Conservation (phyloP, 2,797 vertebrate species). For the Argya squamiceps region DNA sequence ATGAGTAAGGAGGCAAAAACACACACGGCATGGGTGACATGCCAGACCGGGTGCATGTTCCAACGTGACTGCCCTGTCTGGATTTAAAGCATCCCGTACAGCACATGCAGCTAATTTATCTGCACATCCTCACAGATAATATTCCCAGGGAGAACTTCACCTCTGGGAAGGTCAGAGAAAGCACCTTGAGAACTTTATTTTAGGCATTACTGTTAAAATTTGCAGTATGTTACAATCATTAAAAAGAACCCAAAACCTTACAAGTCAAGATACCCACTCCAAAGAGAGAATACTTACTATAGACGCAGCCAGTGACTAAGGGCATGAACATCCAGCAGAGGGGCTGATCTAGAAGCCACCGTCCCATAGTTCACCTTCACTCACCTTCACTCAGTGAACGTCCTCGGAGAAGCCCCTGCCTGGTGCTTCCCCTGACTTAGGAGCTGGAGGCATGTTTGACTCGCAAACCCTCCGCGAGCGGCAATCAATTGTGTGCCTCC, state of each 20-base stretch:
- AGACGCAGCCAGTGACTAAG: conserved; percentile 16
- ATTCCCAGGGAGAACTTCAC: background rate
- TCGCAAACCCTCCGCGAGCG: conserved; percentile 68
- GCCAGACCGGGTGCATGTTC: background rate
- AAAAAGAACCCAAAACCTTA: background rate
- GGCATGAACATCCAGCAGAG: conserved; percentile 30
- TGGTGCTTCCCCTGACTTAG: conserved; percentile 29
- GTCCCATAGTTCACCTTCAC: conserved; percentile 57
- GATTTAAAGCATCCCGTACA: background rate
- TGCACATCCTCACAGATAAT: background rate
- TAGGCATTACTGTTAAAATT: background rate
- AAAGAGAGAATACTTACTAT: background rate
- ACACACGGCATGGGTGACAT: background rate
- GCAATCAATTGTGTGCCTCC: conserved; percentile 74
- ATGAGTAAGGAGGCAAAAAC: conserved; percentile 15
- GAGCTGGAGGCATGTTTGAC: conserved; percentile 60
- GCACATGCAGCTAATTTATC: background rate
- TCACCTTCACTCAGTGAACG: conserved; percentile 67
- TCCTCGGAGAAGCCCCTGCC: conserved; percentile 64
- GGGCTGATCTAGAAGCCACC: background rate
- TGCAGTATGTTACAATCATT: background rate
- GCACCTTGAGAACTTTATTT: background rate
- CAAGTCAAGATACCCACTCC: background rate
- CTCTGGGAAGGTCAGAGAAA: background rate
- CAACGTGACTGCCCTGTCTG: background rate